These are phyloP conservation scores for Ophthalmolycus amberensis DNA, from an alignment of 2,113 vertebrate species.

Conservation along the genomic window DNA sequence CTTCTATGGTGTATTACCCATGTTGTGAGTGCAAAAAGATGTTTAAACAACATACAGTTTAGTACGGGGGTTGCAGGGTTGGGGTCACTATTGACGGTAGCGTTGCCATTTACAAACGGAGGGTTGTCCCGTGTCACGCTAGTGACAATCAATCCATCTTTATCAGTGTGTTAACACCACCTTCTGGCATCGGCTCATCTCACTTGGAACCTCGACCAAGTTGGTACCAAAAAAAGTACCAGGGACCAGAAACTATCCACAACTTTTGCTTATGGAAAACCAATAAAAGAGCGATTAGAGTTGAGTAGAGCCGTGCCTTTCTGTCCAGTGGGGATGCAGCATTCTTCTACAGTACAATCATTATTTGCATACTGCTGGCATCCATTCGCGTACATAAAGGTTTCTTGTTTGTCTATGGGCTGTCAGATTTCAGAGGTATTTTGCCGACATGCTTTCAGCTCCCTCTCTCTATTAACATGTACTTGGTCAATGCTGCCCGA, in stretches of 20 bases:
- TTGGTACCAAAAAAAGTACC: background rate
- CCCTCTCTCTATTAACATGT: background rate
- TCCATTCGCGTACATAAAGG: conserved; percentile 5
- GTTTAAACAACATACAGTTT: background rate
- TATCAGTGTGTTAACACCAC: background rate
- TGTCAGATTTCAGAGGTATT: conserved; percentile 11
- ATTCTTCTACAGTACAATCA: background rate
- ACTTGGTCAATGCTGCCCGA: background rate
- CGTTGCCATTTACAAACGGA: background rate
- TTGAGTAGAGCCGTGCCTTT: background rate
- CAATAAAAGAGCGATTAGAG: background rate
- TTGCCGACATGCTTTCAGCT: conserved; percentile 18
- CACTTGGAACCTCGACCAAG: background rate
- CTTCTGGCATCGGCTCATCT: background rate
- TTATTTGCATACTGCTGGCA: conserved; percentile 12
- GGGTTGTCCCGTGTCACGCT: background rate
- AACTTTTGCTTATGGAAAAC: background rate
- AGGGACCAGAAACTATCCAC: background rate
- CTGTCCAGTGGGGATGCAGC: background rate
- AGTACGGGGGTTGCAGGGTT: background rate
- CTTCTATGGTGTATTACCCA: background rate
- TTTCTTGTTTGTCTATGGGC: background rate
- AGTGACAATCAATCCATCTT: background rate
- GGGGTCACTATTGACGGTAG: background rate
- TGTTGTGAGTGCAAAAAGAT: background rate